Percentiles rank a stretch among this genome's conserved stretches.
Evolutionary conservation across 2,888 invertebrate genomes (phyloP).

Genomic region (Capitulum mitella): DNA sequence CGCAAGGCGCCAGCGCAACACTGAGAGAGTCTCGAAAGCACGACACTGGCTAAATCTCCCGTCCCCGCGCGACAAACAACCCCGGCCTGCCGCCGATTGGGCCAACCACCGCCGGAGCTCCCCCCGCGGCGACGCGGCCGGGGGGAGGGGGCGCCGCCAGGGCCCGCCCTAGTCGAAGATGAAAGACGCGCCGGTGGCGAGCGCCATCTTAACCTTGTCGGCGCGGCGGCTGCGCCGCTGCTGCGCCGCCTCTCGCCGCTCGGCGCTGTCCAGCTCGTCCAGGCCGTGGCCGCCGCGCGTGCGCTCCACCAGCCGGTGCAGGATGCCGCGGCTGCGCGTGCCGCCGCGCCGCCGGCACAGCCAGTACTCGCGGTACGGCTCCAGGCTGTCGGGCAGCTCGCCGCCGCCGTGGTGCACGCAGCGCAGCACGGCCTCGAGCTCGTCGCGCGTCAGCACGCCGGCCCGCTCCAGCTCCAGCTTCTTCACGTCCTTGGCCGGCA

Average conservation of each 20-base stretch:
- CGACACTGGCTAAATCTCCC: too few relatives aligned
- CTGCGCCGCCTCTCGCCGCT: background rate
- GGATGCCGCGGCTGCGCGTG: background rate
- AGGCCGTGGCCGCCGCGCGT: background rate
- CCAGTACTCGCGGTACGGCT: conserved; percentile 7
- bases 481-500: background rate
- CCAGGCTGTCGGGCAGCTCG: background rate
- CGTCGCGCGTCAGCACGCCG: background rate
- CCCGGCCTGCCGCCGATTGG: too few relatives aligned
- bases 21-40: too few relatives aligned
- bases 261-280: background rate
- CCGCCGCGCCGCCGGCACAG: conserved; percentile 2
- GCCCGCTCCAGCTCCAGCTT: conserved; percentile 2
- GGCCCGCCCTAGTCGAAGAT: conserved; percentile 21
- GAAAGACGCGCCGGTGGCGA: conserved; percentile 7
- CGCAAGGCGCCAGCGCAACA: too few relatives aligned
- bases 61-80: too few relatives aligned
- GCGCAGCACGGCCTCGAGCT: background rate
- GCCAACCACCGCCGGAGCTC: too few relatives aligned
- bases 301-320: background rate
- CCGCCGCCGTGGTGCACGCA: background rate
- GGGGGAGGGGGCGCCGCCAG: too few relatives aligned
- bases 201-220: conserved; percentile 20
- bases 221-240: conserved; percentile 6
- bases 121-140: too few relatives aligned